phyloP scores from a whole-genome alignment of 64 coral and sea anemone genomes.

The Hydrozoanthus tunicans region DNA sequence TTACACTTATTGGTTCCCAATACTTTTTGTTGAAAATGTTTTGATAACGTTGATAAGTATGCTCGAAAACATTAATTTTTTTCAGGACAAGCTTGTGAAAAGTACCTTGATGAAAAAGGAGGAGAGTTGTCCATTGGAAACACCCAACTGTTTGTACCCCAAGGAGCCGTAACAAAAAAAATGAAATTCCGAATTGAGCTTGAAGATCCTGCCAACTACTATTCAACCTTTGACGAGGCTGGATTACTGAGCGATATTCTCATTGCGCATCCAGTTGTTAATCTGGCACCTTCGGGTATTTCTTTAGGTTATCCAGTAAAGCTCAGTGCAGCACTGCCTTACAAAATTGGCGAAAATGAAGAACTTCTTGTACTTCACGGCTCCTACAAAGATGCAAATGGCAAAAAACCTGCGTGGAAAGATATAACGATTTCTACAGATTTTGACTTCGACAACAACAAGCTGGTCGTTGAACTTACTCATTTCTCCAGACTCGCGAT shows the following conservation, averaged over 20 bases:
- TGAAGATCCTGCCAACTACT: conserved; percentile 8
- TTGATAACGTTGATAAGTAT: too few relatives aligned
- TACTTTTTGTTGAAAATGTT: too few relatives aligned
- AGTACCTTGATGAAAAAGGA: neutral
- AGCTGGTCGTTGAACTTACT: neutral
- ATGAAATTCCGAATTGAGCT: neutral
- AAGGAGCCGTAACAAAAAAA: neutral
- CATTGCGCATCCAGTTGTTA: neutral
- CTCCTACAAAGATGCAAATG: neutral
- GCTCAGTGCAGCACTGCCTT: neutral
- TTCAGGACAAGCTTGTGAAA: neutral
- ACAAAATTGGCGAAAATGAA: neutral
- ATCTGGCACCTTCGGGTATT: neutral
- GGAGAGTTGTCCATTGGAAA: neutral
- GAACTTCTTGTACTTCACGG: neutral
- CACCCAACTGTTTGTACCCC: neutral
- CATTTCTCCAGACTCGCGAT: neutral
- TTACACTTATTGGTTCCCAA: too few relatives aligned
- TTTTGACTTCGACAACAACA: neutral
- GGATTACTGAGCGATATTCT: neutral
- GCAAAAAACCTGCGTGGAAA: neutral
- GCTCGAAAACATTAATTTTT: neutral
- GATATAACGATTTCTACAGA: neutral
- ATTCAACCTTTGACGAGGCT: neutral
- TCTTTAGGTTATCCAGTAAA: neutral